These are phyloP conservation scores for Eulithis prunata DNA, from an alignment of 2,888 invertebrate genomes.

Conservation along the genomic window DNA sequence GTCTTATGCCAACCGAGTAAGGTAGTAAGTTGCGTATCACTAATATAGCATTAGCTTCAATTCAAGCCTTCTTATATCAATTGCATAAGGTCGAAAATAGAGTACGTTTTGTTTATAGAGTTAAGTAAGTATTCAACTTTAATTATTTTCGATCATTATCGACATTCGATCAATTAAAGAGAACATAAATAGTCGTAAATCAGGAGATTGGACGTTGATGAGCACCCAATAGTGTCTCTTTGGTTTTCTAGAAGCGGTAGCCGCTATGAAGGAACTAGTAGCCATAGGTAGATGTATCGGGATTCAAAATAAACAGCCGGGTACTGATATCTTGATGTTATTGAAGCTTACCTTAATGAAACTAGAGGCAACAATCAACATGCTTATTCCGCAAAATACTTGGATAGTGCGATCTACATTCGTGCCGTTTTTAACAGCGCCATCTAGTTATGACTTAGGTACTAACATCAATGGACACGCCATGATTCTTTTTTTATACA, in stretches of 20 bases:
- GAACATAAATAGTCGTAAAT: conserved; percentile 56
- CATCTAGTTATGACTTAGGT: too few relatives aligned
- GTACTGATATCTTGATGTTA: too few relatives aligned
- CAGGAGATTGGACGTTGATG: conserved; percentile 57
- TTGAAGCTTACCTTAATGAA: too few relatives aligned
- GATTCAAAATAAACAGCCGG: too few relatives aligned
- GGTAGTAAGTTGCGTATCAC: conserved; percentile 8
- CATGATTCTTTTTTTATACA: too few relatives aligned
- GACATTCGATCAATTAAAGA: conserved; percentile 65
- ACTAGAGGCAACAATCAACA: too few relatives aligned
- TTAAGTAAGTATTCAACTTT: conserved; percentile 10
- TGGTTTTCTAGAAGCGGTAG: neutral
- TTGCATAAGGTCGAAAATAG: conserved; percentile 14
- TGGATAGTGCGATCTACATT: too few relatives aligned
- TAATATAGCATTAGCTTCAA: neutral
- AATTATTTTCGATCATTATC: conserved; percentile 47
- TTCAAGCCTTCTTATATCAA: conserved; percentile 1
- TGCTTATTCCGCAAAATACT: too few relatives aligned
- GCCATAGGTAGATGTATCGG: too few relatives aligned
- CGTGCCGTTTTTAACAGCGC: too few relatives aligned
- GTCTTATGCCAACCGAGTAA: conserved; percentile 10
- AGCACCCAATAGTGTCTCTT: conserved; percentile 30
- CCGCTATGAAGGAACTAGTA: neutral
- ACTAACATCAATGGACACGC: too few relatives aligned
- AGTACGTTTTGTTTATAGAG: neutral